Conservation (phyloP, 2,888 invertebrate genomes). For the Caenorhabditis sp. region DNA sequence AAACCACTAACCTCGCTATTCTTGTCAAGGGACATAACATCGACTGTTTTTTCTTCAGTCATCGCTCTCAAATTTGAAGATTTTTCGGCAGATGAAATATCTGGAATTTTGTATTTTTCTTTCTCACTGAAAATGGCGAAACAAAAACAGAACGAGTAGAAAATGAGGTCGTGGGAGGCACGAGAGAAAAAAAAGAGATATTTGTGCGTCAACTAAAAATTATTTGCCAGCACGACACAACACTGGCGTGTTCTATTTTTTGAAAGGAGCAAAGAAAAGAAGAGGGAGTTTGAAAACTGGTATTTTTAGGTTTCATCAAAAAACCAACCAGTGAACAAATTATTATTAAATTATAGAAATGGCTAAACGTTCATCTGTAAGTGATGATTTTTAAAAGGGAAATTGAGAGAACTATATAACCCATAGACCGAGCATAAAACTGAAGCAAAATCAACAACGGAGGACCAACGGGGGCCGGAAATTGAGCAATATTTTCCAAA, state of each 20-base stretch:
- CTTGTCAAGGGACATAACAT: conserved; percentile 11
- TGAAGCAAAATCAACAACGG: no score
- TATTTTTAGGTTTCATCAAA: no score
- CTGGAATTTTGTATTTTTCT: not conserved
- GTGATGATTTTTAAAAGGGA: not conserved
- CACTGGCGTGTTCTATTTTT: conserved; percentile 7
- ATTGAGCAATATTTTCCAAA: conserved; percentile 13
- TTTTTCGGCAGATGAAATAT: not conserved
- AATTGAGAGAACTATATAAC: not conserved
- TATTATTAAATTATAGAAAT: not conserved
- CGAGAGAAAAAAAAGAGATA: not conserved
- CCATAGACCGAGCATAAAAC: not conserved
- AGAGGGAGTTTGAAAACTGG: no score
- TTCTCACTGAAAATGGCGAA: not conserved
- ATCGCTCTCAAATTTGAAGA: not conserved
- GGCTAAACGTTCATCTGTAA: not conserved
- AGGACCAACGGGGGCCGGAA: not conserved
- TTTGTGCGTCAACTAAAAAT: conserved; percentile 4
- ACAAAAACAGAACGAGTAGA: not conserved
- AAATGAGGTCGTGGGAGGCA: not conserved
- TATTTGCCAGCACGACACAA: conserved; percentile 4
- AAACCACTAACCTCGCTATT: not conserved
- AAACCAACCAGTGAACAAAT: not conserved
- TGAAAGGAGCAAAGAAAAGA: no score
- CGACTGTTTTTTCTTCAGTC: conserved; percentile 7